phyloP scores from a whole-genome alignment of 2,113 vertebrate genomes.

The Pollachius pollachius region DNA sequence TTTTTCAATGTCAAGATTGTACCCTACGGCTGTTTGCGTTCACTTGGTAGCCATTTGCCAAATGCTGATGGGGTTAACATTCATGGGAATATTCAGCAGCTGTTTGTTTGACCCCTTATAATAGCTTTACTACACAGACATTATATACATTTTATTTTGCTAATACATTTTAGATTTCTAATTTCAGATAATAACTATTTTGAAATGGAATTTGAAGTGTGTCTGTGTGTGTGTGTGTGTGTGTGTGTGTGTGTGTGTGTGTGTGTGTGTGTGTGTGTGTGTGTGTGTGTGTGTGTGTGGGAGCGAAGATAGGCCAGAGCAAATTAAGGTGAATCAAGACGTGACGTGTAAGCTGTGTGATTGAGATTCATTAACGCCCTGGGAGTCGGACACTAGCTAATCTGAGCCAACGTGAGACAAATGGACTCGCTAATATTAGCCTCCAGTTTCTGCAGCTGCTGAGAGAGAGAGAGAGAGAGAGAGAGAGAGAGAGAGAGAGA shows the following conservation, averaged over 20 bases:
- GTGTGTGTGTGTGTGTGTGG: too few species aligned
- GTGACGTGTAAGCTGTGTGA: slow-evolving; percentile 15
- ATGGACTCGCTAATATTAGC: slow-evolving; percentile 47
- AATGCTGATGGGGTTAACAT: slow-evolving; percentile 1
- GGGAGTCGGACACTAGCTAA: slow-evolving; percentile 9
- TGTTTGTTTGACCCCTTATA: neutral
- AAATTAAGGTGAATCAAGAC: slow-evolving; percentile 26
- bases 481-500: slow-evolving; percentile 17
- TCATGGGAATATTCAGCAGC: neutral
- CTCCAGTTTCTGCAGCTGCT: slow-evolving; percentile 37
- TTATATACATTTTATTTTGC: too few species aligned
- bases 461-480: slow-evolving; percentile 15
- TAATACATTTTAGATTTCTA: too few species aligned
- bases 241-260: too few species aligned
- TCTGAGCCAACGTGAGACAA: slow-evolving; percentile 32
- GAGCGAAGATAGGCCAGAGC: neutral
- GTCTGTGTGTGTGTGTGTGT: too few species aligned
- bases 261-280: too few species aligned
- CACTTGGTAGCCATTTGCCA: slow-evolving; percentile 1
- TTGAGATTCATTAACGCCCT: slow-evolving; percentile 17
- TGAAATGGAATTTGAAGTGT: too few species aligned
- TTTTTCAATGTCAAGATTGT: slow-evolving; percentile 19
- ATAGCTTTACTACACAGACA: too few species aligned
- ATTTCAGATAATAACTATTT: too few species aligned
- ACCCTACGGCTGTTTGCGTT: slow-evolving; percentile 10